These are phyloP conservation scores for Eubasilissa splendida DNA, from an alignment of 2,888 invertebrate genomes.

Conservation along the genomic window DNA sequence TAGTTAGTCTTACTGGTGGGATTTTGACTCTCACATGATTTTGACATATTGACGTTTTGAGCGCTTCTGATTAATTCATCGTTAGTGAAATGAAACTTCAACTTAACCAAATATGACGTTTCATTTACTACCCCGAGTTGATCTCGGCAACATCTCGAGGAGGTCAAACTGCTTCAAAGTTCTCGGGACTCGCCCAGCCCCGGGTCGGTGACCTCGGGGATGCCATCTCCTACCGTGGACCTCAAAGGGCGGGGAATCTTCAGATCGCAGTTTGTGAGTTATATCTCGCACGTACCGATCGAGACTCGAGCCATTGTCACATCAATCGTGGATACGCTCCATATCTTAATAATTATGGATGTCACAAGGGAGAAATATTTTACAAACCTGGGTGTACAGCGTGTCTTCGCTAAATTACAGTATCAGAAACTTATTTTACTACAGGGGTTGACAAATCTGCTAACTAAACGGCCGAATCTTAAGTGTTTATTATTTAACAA, in stretches of 20 bases:
- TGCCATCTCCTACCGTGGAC: not conserved
- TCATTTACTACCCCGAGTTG: constrained; percentile 10
- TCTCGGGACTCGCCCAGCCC: not conserved
- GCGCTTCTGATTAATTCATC: no score
- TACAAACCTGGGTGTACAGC: not conserved
- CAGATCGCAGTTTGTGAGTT: constrained; percentile 3
- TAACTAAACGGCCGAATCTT: no score
- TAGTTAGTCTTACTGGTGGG: no score
- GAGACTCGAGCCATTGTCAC: not conserved
- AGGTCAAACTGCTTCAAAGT: not conserved
- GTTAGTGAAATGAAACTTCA: no score
- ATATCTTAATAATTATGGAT: not conserved
- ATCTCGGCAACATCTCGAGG: not conserved
- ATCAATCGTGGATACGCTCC: not conserved
- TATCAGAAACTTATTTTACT: no score
- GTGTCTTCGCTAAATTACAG: no score
- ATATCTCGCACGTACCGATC: constrained; percentile 23
- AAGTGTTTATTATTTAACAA: no score
- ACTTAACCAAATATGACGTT: not conserved
- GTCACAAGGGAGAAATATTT: not conserved
- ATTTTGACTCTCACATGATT: no score
- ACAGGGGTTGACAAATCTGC: no score
- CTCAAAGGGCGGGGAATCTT: not conserved
- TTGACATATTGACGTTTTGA: no score
- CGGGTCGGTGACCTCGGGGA: not conserved